Evolutionary conservation across 2,888 invertebrate genomes (phyloP).

Genomic region (Sarcophaga caerulescens): DNA sequence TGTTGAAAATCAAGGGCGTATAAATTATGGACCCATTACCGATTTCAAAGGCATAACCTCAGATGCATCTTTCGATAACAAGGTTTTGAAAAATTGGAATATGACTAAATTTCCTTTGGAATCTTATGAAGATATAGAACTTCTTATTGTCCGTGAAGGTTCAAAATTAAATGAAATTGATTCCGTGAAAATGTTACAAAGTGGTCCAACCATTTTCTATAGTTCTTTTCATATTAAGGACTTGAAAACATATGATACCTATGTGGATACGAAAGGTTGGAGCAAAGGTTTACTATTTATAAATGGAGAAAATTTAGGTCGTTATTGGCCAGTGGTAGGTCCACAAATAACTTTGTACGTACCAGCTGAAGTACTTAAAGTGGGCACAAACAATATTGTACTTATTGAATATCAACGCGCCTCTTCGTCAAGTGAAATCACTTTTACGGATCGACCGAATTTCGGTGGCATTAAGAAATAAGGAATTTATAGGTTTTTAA

Average conservation of each 20-base stretch:
- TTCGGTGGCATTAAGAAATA: slow-evolving; percentile 68
- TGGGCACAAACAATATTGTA: slow-evolving; percentile 83
- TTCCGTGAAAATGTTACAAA: slow-evolving; percentile 72
- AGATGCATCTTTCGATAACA: slow-evolving; percentile 82
- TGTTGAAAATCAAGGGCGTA: slow-evolving; percentile 91
- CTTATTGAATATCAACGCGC: slow-evolving; percentile 84
- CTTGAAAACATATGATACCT: slow-evolving; percentile 86
- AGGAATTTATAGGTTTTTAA: background rate
- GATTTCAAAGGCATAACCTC: slow-evolving; percentile 84
- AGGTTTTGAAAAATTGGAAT: slow-evolving; percentile 84
- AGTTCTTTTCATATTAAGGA: slow-evolving; percentile 78
- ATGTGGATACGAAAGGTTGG: slow-evolving; percentile 90
- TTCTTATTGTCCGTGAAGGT: slow-evolving; percentile 71
- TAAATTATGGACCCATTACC: slow-evolving; percentile 83
- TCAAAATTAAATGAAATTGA: slow-evolving; percentile 63
- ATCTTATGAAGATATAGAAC: slow-evolving; percentile 75
- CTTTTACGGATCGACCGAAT: slow-evolving; percentile 79
- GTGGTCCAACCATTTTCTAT: slow-evolving; percentile 84
- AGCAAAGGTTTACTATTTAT: slow-evolving; percentile 92
- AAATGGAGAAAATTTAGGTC: slow-evolving; percentile 92
- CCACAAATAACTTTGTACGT: slow-evolving; percentile 92
- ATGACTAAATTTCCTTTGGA: slow-evolving; percentile 84
- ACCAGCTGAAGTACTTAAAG: slow-evolving; percentile 87
- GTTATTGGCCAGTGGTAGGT: slow-evolving; percentile 90
- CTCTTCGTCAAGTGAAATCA: slow-evolving; percentile 77